Percentiles rank a stretch among this genome's conserved stretches.
phyloP scores from a whole-genome alignment of 2,888 invertebrate species.

The Abrostola tripartita region DNA sequence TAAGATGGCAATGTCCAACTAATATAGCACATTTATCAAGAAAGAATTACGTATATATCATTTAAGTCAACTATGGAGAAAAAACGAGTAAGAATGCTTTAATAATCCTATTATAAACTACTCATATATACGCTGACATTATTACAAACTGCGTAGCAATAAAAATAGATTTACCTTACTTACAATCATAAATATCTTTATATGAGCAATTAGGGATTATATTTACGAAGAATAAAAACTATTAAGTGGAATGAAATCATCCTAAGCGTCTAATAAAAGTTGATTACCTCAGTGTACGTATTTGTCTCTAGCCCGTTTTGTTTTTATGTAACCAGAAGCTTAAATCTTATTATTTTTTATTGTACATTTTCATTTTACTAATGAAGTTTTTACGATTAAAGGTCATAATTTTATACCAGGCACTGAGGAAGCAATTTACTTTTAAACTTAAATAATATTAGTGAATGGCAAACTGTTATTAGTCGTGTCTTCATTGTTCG shows the following conservation, averaged over 20 bases:
- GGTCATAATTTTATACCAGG: too few species aligned
- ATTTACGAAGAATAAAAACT: slow-evolving; percentile 1
- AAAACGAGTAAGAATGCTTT: slow-evolving; percentile 20
- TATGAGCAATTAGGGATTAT: slow-evolving; percentile 9
- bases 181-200: slow-evolving; percentile 3
- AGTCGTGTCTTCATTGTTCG: too few species aligned
- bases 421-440: too few species aligned
- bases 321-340: slow-evolving; percentile 1
- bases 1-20: slow-evolving; percentile 49
- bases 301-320: neutral
- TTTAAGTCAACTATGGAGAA: slow-evolving; percentile 9
- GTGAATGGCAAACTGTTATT: too few species aligned
- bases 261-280: neutral
- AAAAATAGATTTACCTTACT: slow-evolving; percentile 17
- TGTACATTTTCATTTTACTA: too few species aligned
- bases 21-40: slow-evolving; percentile 46
- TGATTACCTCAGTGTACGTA: neutral
- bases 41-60: slow-evolving; percentile 41
- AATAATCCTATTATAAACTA: slow-evolving; percentile 16
- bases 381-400: too few species aligned
- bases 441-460: too few species aligned
- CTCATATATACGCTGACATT: slow-evolving; percentile 21
- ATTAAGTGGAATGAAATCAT: neutral
- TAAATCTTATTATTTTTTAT: neutral
- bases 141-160: slow-evolving; percentile 17